Percentiles rank a stretch among this genome's conserved stretches.
Evolutionary conservation across 2,888 invertebrate species (phyloP).

Genomic region (Nasonovia ribisnigri): DNA sequence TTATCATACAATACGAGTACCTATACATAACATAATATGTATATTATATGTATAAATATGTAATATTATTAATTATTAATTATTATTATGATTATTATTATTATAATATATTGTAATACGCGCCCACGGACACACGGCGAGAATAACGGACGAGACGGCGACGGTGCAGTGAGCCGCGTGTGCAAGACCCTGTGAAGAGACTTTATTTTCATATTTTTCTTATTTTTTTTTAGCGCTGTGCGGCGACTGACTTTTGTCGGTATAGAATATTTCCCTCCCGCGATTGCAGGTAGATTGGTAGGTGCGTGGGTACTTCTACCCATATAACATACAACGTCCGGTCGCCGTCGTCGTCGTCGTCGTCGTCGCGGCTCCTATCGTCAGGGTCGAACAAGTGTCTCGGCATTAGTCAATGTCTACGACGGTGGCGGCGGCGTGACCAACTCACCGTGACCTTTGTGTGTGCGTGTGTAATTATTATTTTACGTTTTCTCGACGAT

Average conservation of each 20-base stretch:
- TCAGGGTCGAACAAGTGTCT: slow-evolving; percentile 60
- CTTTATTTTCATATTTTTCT: background rate
- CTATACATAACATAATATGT: background rate
- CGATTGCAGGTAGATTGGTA: background rate
- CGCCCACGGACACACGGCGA: background rate
- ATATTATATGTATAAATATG: background rate
- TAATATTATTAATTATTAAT: background rate
- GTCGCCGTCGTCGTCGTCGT: background rate
- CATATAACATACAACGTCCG: background rate
- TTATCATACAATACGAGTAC: background rate
- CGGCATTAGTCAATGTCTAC: slow-evolving; percentile 51
- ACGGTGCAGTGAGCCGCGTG: background rate
- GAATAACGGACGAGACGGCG: background rate
- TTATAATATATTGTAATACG: slow-evolving; percentile 2
- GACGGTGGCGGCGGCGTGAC: slow-evolving; percentile 47
- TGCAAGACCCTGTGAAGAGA: slow-evolving; percentile 10
- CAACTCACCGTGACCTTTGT: slow-evolving; percentile 64
- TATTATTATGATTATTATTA: slow-evolving; percentile 13
- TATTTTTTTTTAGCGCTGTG: background rate
- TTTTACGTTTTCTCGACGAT: slow-evolving; percentile 26
- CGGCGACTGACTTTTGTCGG: slow-evolving; percentile 6
- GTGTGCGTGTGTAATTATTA: slow-evolving; percentile 36
- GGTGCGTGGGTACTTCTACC: background rate
- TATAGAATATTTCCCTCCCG: background rate
- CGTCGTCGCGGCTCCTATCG: slow-evolving; percentile 8